Base-by-base conservation (phyloP, 2,113 vertebrate genomes). In the Xiphophorus hellerii region DNA sequence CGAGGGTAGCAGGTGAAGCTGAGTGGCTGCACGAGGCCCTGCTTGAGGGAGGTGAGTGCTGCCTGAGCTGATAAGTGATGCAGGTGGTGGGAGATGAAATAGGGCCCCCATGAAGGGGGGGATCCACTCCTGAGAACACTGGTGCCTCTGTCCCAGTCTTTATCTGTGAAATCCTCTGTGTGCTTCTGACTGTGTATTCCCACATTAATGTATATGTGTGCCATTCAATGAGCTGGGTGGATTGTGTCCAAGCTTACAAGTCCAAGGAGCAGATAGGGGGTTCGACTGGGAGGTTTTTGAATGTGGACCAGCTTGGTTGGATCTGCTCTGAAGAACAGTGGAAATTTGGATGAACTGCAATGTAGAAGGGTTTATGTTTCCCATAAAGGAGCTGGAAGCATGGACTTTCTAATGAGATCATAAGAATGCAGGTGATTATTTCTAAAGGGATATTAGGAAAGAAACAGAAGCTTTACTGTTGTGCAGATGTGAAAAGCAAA, bases 51-150 rank as follows among this genome's bases (percentile, higher is more conserved):
- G 61, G 44, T 66, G 74, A 79, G 71, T 68, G 72, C 79, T 77
- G 87, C 78, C 69, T 63, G 66, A 78, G 76, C 82, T 73, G 88
- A 85, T 85, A 90, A 84, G 82, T 80, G 73, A 78, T 81, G 88
- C 84, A 89, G 84, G 84, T 89, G 84, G 80, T 82, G 83, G 79
- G 74, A 81, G 77, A 86, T 84, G 84, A 78, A 86, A 76, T 17
- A 11, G 72, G 67, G 25, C 51, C 72, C 73, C 66, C 1, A 3
- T 64, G 31, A 63, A 76, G 60, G 73, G 65, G 58, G 61, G 51
- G 81, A n/a, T 48, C 20, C n/a, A 68, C 62, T 73, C 58, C 67
- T 65, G 73, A 83, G 83, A 90, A 89, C 82, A 88, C 74, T 77
- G 29, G 69, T 20, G 68, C 71, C 68, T 86, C 81, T 84, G 81